Conservation (phyloP, 2,888 invertebrate species). For the Electrophaes corylata region DNA sequence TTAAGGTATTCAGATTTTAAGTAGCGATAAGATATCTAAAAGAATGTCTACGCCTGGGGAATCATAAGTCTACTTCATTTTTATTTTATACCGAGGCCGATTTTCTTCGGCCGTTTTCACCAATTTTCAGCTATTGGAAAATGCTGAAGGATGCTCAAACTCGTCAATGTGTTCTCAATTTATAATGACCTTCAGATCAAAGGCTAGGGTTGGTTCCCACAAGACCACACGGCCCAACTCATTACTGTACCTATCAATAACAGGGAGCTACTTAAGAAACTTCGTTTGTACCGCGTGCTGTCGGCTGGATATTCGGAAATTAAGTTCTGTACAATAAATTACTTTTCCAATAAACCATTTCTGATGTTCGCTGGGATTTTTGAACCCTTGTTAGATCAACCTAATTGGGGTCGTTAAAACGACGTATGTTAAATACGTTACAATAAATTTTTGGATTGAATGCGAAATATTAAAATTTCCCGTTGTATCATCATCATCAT, state of each 20-base stretch:
- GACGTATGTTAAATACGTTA: not conserved
- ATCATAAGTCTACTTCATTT: not conserved
- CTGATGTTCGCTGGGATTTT: not conserved
- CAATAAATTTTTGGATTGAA: no score
- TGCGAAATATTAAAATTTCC: no score
- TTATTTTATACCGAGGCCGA: not conserved
- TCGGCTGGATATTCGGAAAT: conserved; percentile 30
- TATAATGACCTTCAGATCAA: conserved; percentile 1
- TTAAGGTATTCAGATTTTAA: no score
- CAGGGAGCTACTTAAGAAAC: conserved; percentile 18
- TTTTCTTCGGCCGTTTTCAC: not conserved
- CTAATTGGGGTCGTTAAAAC: not conserved
- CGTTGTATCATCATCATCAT: no score
- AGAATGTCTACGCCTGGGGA: no score
- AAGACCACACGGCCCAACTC: conserved; percentile 9
- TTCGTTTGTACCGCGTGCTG: conserved; percentile 15
- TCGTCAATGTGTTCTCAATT: not conserved
- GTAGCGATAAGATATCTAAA: no score
- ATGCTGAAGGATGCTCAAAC: not conserved
- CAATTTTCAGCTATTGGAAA: not conserved
- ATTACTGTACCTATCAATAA: conserved; percentile 33
- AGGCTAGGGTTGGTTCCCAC: not conserved
- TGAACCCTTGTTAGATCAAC: not conserved
- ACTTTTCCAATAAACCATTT: not conserved
- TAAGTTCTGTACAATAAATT: conserved; percentile 29